Conservation (phyloP, 2,888 invertebrate genomes). For the Agrenia bidenticulata region DNA sequence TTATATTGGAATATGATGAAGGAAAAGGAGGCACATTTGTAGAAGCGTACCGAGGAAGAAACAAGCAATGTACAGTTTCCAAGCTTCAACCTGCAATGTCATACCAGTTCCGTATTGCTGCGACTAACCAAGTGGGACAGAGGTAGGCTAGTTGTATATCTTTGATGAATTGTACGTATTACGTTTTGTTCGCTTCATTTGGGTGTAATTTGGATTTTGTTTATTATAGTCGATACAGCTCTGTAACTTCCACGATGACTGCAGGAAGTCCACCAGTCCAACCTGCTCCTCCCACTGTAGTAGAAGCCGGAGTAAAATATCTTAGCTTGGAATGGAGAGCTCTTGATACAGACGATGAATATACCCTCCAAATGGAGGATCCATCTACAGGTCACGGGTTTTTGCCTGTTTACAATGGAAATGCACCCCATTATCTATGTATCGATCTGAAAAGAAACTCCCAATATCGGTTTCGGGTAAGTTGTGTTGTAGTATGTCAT, state of each 20-base stretch:
- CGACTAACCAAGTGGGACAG: conserved; percentile 77
- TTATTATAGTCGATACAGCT: conserved; percentile 68
- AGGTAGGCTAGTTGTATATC: conserved; percentile 55
- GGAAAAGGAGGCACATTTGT: conserved; percentile 65
- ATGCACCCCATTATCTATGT: conserved; percentile 69
- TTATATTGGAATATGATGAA: conserved; percentile 75
- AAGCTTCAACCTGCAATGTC: conserved; percentile 76
- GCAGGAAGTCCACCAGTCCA: conserved; percentile 76
- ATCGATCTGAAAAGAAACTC: conserved; percentile 71
- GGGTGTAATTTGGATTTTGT: conserved; percentile 24
- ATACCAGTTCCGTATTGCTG: conserved; percentile 80
- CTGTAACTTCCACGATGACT: conserved; percentile 69
- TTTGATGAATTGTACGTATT: conserved; percentile 3
- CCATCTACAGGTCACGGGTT: conserved; percentile 72
- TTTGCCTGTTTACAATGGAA: conserved; percentile 76
- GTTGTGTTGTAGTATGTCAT: conserved; percentile 22
- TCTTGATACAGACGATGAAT: conserved; percentile 75
- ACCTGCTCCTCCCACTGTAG: conserved; percentile 73
- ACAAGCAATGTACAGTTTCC: conserved; percentile 72
- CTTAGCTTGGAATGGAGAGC: conserved; percentile 73
- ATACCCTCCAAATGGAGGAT: conserved; percentile 78
- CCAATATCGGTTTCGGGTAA: conserved; percentile 72
- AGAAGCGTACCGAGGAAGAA: conserved; percentile 72
- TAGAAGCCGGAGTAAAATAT: conserved; percentile 65
- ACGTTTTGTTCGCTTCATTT: conserved; percentile 8